Evolutionary conservation across 2,888 invertebrate genomes (phyloP).

Genomic region (Aethes cnicana): DNA sequence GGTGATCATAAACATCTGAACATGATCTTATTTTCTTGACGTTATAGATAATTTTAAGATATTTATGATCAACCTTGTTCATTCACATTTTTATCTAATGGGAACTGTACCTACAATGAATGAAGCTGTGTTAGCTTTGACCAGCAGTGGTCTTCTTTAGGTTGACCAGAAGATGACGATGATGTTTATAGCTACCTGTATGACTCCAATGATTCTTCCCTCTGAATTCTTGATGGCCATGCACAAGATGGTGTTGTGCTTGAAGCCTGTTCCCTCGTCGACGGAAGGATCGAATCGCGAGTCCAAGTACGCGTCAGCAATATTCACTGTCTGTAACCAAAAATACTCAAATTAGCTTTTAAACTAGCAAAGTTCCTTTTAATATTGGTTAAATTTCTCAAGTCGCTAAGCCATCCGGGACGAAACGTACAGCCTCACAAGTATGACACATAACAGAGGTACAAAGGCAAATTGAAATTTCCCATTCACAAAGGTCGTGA

Average conservation of each 20-base stretch:
- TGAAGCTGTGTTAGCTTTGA: no score
- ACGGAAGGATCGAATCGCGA: constrained; percentile 93
- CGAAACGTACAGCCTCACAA: neutral
- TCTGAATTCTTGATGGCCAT: constrained; percentile 98
- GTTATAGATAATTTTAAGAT: no score
- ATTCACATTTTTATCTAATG: no score
- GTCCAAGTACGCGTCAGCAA: constrained; percentile 94
- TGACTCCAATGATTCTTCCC: constrained; percentile 95
- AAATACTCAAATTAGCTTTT: constrained; percentile 36
- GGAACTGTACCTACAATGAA: no score
- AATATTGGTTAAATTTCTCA: no score
- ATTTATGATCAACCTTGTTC: no score
- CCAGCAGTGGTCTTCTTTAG: no score
- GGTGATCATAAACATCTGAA: no score
- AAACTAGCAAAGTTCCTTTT: no score
- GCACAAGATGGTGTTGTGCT: constrained; percentile 94
- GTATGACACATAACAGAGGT: neutral
- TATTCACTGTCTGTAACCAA: constrained; percentile 90
- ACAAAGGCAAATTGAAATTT: constrained; percentile 1
- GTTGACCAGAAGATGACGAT: no score
- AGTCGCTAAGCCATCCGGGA: no score
- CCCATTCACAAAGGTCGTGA: constrained; percentile 20
- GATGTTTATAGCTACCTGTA: constrained; percentile 85
- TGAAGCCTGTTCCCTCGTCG: constrained; percentile 91
- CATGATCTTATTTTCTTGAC: no score